A percentile compares a stretch with the other conserved stretches of the same genome.
phyloP scores from a whole-genome alignment of 1,140 invertebrate genomes.

The Brachionus sp. region DNA sequence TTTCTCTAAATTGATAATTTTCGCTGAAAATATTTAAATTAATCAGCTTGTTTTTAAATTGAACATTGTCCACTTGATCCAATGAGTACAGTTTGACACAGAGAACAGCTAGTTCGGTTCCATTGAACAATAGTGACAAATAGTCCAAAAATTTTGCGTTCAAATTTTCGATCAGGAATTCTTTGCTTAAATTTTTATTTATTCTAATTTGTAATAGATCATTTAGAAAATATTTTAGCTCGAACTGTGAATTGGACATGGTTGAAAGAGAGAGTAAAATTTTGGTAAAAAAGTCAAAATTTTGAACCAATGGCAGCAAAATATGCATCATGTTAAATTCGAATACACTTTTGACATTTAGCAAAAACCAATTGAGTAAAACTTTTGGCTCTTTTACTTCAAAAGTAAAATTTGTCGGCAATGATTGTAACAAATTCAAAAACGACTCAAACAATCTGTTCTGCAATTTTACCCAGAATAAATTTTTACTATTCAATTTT shows the following conservation, averaged over 20 bases:
- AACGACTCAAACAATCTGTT: slow-evolving; percentile 1
- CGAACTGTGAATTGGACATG: not conserved
- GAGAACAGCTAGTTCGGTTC: not conserved
- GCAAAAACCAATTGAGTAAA: not conserved
- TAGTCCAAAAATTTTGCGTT: not conserved
- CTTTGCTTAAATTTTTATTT: not conserved
- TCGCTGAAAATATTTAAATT: not conserved
- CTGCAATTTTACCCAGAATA: not conserved
- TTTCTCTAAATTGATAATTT: slow-evolving; percentile 23
- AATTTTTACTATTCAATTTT: slow-evolving; percentile 15
- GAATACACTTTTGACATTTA: not conserved
- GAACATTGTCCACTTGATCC: not conserved
- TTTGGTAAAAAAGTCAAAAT: not conserved
- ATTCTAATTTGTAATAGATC: not conserved
- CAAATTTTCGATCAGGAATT: not conserved
- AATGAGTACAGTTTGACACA: not conserved
- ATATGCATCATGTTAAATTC: not conserved
- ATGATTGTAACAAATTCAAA: not conserved
- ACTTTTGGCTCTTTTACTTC: not conserved
- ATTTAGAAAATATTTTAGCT: slow-evolving; percentile 21
- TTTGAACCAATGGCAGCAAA: not conserved
- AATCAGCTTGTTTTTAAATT: not conserved
- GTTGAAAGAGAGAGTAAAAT: not conserved
- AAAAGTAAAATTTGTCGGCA: not conserved
- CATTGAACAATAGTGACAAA: not conserved